A percentile compares a stretch with the other conserved stretches of the same genome.
phyloP scores from a whole-genome alignment of 2,113 vertebrate species.

The Etia nguti region DNA sequence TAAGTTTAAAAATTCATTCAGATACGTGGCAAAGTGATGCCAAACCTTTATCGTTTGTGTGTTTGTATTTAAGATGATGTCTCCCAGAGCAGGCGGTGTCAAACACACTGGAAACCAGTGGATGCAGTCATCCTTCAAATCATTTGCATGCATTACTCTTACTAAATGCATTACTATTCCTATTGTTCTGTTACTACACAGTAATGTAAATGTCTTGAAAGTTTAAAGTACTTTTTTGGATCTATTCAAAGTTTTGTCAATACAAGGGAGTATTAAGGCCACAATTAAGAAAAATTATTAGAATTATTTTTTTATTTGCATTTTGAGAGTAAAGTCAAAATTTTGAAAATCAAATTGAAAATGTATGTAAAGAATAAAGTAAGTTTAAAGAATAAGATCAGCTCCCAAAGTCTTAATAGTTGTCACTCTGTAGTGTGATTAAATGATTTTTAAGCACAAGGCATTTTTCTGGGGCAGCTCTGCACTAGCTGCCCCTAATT shows the following conservation, averaged over 20 bases:
- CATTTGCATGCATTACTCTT: not conserved
- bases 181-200: not conserved
- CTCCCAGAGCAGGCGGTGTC: not conserved
- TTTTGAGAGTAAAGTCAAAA: not conserved
- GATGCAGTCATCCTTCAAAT: not conserved
- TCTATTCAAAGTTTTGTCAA: not conserved
- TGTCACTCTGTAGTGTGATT: not conserved
- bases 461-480: not conserved
- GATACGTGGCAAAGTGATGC: not conserved
- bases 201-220: not conserved
- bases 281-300: not conserved
- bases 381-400: not conserved
- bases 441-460: not conserved
- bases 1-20: not conserved
- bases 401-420: not conserved
- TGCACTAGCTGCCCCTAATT: not conserved
- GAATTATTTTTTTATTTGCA: not conserved
- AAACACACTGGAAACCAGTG: not conserved
- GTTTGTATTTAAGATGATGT: not conserved
- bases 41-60: not conserved
- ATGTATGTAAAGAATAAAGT: not conserved
- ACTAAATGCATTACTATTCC: rapidly evolving
- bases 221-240: not conserved
- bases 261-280: not conserved
- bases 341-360: not conserved